A percentile compares a stretch with the other conserved stretches of the same genome.
phyloP scores from a whole-genome alignment of 2,888 invertebrate genomes.

The Eustalomyia histrio region DNA sequence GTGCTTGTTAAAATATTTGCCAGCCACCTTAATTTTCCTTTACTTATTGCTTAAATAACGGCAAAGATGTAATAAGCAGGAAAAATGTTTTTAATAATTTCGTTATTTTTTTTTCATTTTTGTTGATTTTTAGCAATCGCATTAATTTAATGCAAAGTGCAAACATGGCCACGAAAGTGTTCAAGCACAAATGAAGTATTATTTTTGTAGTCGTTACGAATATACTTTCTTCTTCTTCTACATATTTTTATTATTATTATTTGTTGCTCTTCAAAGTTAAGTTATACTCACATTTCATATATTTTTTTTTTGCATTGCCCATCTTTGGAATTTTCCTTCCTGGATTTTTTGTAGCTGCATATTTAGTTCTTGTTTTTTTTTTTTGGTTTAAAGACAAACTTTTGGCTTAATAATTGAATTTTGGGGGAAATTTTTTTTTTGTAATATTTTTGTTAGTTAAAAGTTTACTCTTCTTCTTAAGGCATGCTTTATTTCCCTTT shows the following conservation, averaged over 20 bases:
- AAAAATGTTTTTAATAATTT: constrained; percentile 21
- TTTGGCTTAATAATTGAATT: constrained; percentile 52
- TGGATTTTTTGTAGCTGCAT: not conserved
- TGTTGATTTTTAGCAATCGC: constrained; percentile 29
- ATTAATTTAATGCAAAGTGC: constrained; percentile 54
- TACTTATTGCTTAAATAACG: constrained; percentile 45
- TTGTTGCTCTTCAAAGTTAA: constrained; percentile 8
- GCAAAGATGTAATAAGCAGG: not conserved
- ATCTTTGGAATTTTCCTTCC: not conserved
- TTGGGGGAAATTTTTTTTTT: constrained; percentile 16
- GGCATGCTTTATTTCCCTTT: constrained; percentile 19
- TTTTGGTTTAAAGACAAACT: constrained; percentile 27
- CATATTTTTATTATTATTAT: not conserved
- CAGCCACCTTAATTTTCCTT: constrained; percentile 45
- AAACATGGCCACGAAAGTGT: constrained; percentile 52
- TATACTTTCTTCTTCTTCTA: not conserved
- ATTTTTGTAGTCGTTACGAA: constrained; percentile 6
- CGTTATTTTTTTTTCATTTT: not conserved
- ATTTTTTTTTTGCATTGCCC: constrained; percentile 20
- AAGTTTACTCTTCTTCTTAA: constrained; percentile 17
- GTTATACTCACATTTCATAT: not conserved
- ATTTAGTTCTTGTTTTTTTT: not conserved
- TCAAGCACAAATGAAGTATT: constrained; percentile 47
- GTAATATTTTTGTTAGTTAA: constrained; percentile 10
- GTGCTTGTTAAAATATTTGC: constrained; percentile 13